A percentile compares a stretch with the other conserved stretches of the same genome.
These are phyloP conservation scores for Furcifer pardalis DNA, from an alignment of 2,797 vertebrate species.

Conservation along the genomic window DNA sequence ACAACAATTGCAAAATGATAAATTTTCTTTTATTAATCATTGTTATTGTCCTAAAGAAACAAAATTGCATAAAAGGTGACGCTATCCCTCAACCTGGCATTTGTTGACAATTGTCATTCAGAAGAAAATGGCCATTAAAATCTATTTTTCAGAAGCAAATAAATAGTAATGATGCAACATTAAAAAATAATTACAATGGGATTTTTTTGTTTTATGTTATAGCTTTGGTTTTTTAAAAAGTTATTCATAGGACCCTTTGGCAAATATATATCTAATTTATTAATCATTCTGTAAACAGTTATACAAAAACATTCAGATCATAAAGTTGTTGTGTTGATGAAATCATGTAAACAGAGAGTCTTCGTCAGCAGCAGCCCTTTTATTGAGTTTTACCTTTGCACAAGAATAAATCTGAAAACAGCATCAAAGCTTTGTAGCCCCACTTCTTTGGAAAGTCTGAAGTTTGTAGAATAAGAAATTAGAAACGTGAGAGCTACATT, in stretches of 20 bases:
- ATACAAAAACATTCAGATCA: slow-evolving; percentile 44
- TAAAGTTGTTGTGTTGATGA: slow-evolving; percentile 55
- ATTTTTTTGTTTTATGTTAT: slow-evolving; percentile 58
- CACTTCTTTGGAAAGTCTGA: slow-evolving; percentile 1
- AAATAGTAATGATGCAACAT: slow-evolving; percentile 66
- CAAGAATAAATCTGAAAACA: slow-evolving; percentile 1
- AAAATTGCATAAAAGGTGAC: slow-evolving; percentile 55
- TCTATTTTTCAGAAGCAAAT: slow-evolving; percentile 52
- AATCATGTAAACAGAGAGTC: slow-evolving; percentile 68
- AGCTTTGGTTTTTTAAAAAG: slow-evolving; percentile 63
- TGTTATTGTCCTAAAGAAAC: slow-evolving; percentile 43
- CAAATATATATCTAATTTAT: slow-evolving; percentile 54
- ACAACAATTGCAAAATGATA: slow-evolving; percentile 62
- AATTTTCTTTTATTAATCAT: slow-evolving; percentile 68
- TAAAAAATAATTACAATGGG: slow-evolving; percentile 56
- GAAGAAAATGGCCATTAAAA: slow-evolving; percentile 54
- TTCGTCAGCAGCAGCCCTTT: slow-evolving; percentile 56
- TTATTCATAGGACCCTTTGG: slow-evolving; percentile 63
- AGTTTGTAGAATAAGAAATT: slow-evolving; percentile 20
- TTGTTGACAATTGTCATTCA: slow-evolving; percentile 50
- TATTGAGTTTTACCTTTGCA: not conserved
- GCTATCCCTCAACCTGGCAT: slow-evolving; percentile 57
- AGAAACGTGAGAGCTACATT: not conserved
- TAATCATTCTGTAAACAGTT: slow-evolving; percentile 71
- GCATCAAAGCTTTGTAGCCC: slow-evolving; percentile 24